A percentile compares a stretch with the other conserved stretches of the same genome.
These are phyloP conservation scores for Cotesia congregata DNA, from an alignment of 2,888 invertebrate species.

Conservation along the genomic window DNA sequence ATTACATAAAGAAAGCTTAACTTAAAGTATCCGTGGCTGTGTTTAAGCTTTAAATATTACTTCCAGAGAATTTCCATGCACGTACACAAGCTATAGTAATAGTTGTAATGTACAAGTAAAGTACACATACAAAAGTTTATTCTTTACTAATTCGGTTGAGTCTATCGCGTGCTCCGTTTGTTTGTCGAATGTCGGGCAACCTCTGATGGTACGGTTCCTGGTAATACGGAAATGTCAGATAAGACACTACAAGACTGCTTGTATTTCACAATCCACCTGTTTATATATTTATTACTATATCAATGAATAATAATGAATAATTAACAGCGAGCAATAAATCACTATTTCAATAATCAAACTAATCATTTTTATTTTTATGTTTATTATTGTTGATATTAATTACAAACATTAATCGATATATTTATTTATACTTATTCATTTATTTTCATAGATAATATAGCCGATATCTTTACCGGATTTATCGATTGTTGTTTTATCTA, in stretches of 20 bases:
- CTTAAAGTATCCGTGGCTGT: neutral
- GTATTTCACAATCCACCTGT: neutral
- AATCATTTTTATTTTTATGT: no score
- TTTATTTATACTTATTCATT: neutral
- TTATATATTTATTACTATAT: neutral
- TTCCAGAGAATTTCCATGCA: neutral
- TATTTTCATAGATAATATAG: neutral
- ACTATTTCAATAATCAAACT: neutral
- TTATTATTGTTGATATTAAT: no score
- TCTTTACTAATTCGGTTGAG: constrained; percentile 34
- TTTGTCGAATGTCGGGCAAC: constrained; percentile 39
- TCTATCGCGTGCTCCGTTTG: constrained; percentile 39
- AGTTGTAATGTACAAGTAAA: neutral
- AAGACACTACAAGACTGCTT: constrained; percentile 1
- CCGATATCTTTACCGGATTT: neutral
- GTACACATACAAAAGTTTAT: neutral
- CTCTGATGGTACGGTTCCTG: constrained; percentile 19
- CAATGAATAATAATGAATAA: constrained; percentile 1
- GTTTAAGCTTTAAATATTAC: neutral
- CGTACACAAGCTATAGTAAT: neutral
- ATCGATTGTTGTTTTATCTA: neutral
- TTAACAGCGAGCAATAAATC: neutral
- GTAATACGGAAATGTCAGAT: constrained; percentile 15
- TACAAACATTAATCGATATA: no score
- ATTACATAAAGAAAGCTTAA: no score